phyloP scores from a whole-genome alignment of 2,797 vertebrate species.

The Gambusia yucatana region DNA sequence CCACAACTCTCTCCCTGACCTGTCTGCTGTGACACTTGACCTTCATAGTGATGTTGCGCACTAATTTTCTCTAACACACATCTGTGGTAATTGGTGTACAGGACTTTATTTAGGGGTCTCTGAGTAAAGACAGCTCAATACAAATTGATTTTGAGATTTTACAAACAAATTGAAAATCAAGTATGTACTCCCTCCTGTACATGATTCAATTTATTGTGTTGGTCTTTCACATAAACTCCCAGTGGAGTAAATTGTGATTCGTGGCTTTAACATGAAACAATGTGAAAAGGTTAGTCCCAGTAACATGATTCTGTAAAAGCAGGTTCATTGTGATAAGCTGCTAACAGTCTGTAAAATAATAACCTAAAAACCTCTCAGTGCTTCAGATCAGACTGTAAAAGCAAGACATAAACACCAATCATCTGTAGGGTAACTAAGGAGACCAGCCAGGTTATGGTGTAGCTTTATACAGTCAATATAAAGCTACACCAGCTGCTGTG shows the following conservation, averaged over 20 bases:
- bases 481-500: conserved; percentile 10
- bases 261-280: background rate
- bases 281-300: background rate
- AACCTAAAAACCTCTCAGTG: conserved; percentile 4
- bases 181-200: background rate
- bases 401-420: conserved; percentile 21
- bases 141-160: background rate
- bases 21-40: no score
- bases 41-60: no score
- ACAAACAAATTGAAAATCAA: background rate
- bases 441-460: conserved; percentile 28
- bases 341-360: conserved; percentile 1
- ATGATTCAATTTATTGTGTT: background rate
- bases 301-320: background rate
- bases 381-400: conserved; percentile 7
- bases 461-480: conserved; percentile 15
- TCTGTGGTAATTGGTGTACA: no score
- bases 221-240: background rate
- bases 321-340: background rate
- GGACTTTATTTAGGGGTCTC: no score
- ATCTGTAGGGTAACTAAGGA: conserved; percentile 35
- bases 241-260: background rate
- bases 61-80: no score
- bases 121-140: background rate
- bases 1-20: no score